phyloP scores from a whole-genome alignment of 2,797 vertebrate species.

The Hemitrygon akajei region DNA sequence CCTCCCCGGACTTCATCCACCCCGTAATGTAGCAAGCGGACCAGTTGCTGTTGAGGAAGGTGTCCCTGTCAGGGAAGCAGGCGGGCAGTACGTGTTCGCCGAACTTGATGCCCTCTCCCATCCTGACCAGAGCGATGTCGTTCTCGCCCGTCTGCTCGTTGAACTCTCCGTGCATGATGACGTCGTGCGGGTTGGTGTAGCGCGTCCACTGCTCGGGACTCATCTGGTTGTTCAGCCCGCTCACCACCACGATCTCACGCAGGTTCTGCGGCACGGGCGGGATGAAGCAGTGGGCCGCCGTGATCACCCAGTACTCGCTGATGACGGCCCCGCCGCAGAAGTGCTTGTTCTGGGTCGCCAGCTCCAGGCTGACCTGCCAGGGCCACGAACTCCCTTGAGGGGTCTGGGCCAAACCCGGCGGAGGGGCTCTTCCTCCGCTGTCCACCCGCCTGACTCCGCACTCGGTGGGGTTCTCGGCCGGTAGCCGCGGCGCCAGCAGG shows the following conservation, averaged over 20 bases:
- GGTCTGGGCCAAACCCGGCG: no score
- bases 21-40: background rate
- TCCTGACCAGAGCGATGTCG: background rate
- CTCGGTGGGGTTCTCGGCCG: background rate
- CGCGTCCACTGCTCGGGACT: background rate
- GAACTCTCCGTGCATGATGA: background rate
- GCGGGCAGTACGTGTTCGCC: background rate
- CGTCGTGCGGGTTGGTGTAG: background rate
- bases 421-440: no score
- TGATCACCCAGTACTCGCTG: constrained; percentile 25
- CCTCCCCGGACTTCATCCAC: constrained; percentile 29
- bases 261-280: background rate
- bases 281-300: constrained; percentile 12
- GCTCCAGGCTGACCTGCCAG: constrained; percentile 25
- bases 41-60: background rate
- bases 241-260: constrained; percentile 4
- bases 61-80: background rate
- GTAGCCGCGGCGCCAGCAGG: background rate
- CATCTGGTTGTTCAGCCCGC: background rate
- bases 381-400: background rate
- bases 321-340: constrained; percentile 16
- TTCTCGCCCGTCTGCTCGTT: background rate
- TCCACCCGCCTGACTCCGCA: background rate
- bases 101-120: background rate
- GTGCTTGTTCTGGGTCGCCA: background rate